A percentile compares a stretch with the other conserved stretches of the same genome.
These are phyloP conservation scores for Illadopsis cleaveri DNA, from an alignment of 2,113 vertebrate genomes.

Conservation along the genomic window DNA sequence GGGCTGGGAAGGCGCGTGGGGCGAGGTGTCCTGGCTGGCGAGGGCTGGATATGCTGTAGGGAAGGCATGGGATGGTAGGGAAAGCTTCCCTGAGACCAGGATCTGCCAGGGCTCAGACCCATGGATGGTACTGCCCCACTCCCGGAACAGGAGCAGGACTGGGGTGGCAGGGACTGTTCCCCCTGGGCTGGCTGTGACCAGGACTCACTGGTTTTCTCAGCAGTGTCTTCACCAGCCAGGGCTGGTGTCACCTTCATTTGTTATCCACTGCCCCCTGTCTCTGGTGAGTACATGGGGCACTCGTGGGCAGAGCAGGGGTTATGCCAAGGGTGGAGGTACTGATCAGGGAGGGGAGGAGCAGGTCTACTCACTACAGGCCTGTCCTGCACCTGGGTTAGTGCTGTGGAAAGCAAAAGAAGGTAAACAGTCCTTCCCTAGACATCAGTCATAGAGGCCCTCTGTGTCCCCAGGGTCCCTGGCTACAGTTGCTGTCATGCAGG, in stretches of 20 bases:
- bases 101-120: neutral
- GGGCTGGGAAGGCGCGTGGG: neutral
- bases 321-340: neutral
- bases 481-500: neutral
- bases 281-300: neutral
- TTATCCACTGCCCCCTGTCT: rapidly evolving
- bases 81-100: neutral
- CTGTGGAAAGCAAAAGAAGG: neutral
- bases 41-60: neutral
- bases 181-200: neutral
- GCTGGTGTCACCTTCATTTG: too few species aligned
- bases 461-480: neutral
- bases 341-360: neutral
- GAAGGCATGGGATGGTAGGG: neutral
- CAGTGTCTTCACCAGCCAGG: neutral
- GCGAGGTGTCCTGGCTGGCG: rapidly evolving
- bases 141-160: neutral
- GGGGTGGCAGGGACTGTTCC: too few species aligned
- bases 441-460: neutral
- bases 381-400: neutral
- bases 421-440: neutral
- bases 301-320: neutral
- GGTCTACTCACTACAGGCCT: neutral
- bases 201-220: too few species aligned
- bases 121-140: rapidly evolving